Base-by-base conservation (phyloP, 2,797 vertebrate genomes). In the Chloroceryle inda region DNA sequence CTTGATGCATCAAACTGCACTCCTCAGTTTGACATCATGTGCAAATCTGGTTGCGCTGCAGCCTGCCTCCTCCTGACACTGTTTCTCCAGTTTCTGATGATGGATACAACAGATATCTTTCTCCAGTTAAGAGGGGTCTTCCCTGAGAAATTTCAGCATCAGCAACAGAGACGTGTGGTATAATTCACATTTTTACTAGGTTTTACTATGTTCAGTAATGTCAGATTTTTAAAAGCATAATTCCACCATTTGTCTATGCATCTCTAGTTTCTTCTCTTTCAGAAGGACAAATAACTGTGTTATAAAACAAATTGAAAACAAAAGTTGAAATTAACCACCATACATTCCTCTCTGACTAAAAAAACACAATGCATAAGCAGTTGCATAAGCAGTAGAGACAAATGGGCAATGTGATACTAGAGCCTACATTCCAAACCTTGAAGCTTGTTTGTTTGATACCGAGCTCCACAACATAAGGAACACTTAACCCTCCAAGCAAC, bases 221-320 rank as follows among this genome's bases (percentile, higher is more conserved):
- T 40, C 37, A 89, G 45, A 67, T 42, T 79, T 87, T 84, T 67
- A 91, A 83, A 95, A 77, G 56, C 22, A 79, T 29, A 88, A 37
- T 77, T 96, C 61, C 84, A 33, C 68, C 56, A 27, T 52, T 82
- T 91, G 42, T 55, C 66, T 69, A 19, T 7, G 33, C 77, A 85
- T 75, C 55, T 85, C 85, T 10, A 82, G 44, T 56, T 96, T 94
- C 89, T 92, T 81, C 68, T 88, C 55, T 94, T 78, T 74, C 92
- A 96, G 79, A 80, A 92, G 22, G 42, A 88, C 45, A 84, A 92
- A 86, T 86, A 96, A 94, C 50, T 88, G 37, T 27, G 40, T 91
- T 96, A 91, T 40, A 92, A 96, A 93, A 96, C 76, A 96, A 91
- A 97, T 71, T 83, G 91, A 90, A 94, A 94, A 94, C 85, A 96